Base-by-base conservation (phyloP, 2,888 invertebrate genomes). In the Yponomeuta plumbellus region DNA sequence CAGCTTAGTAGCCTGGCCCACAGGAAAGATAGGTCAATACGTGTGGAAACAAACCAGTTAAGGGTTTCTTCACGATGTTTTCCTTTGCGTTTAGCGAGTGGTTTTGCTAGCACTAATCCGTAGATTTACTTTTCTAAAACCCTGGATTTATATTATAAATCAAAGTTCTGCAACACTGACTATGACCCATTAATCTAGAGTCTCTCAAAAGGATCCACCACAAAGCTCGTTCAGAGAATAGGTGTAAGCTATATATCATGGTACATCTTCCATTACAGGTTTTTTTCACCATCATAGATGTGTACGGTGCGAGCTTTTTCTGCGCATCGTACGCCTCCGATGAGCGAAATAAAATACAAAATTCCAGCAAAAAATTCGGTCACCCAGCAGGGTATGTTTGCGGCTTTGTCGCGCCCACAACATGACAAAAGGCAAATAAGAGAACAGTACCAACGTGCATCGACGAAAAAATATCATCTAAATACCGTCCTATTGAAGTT, bases 401-500 rank as follows among this genome's bases (percentile, higher is more conserved):
- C 80, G 89, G 89, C 85, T 82, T 87, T 88, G 89, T 90, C 91
- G 89, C 88, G 88, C 91, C 91, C 88, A 89, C 88, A 83, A 83
- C 80, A 77, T 77, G 77, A 90, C 90, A 91, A 91, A 86, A 83
- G 88, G 87, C 89, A 90, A 89, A 90, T 90, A 90, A 88, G 86
- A 85, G 90, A 89, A 90, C 86, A 88, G 79, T 87, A 75, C 83
- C 76, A 74, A 72, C 70, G 74, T 78, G 78, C 72, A 70, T 70
- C 68, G 66, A 68, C 72, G 79, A 86, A 84, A 88, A 89, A 90
- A 89, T 81, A 83, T 81, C 85, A 86, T 86, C 87, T 87, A 90
- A 90, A 88, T 90, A 88, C 83, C 78, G 74, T 82, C 79, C 88
- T 83, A 90, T 90, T 89, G 85, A 90, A 73, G 90, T 87, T 89